Conservation (phyloP, 2,888 invertebrate species). For the Tiliacea citrago region DNA sequence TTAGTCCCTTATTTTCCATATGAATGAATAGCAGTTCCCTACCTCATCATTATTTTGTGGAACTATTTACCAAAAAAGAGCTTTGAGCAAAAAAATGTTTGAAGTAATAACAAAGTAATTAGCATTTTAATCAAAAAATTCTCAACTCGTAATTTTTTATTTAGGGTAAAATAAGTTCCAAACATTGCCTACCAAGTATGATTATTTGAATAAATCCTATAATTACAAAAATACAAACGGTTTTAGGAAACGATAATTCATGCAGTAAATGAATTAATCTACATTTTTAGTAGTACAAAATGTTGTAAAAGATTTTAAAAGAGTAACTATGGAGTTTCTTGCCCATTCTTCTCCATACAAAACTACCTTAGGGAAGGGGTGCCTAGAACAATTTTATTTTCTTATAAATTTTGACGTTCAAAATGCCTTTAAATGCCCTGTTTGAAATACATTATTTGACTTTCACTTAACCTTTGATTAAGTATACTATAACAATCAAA, state of each 20-base stretch:
- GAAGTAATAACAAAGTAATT: conserved; percentile 47
- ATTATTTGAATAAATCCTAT: conserved; percentile 10
- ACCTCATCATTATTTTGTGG: conserved; percentile 1
- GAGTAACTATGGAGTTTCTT: too few relatives aligned
- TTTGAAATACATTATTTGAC: background rate
- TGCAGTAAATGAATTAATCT: background rate
- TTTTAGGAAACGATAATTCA: background rate
- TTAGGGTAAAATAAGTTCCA: conserved; percentile 13
- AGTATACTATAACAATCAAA: background rate
- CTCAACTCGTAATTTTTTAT: conserved; percentile 20
- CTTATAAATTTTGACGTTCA: background rate
- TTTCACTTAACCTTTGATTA: background rate
- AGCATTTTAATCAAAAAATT: conserved; percentile 41
- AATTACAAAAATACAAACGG: background rate
- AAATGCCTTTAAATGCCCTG: background rate
- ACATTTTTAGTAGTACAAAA: background rate
- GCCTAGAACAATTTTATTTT: too few relatives aligned
- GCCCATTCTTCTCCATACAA: too few relatives aligned
- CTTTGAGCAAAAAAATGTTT: conserved; percentile 25
- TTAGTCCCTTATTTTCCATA: conserved; percentile 11
- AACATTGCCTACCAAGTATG: background rate
- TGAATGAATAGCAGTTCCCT: conserved; percentile 4
- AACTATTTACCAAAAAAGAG: conserved; percentile 9
- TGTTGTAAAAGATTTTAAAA: background rate
- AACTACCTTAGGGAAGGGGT: too few relatives aligned